phyloP scores from a whole-genome alignment of 53 echinoderm and acorn worm species.

The Hippasteria phrygiana region DNA sequence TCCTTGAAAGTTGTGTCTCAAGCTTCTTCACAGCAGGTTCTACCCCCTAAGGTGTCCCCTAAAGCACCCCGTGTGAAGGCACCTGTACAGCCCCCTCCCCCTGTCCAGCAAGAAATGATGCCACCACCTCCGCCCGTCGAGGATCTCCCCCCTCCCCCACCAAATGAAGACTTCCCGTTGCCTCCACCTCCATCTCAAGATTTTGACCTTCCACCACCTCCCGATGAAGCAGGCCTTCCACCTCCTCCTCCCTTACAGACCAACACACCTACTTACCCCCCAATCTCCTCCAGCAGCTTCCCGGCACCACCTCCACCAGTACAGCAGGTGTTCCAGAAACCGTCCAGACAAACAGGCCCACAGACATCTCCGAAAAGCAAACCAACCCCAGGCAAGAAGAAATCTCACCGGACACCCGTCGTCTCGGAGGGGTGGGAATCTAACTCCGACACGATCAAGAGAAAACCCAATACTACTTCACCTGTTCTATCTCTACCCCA shows the following conservation, averaged over 20 bases:
- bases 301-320: constrained; percentile 66
- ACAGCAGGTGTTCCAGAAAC: constrained; percentile 31
- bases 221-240: constrained; percentile 32
- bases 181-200: constrained; percentile 64
- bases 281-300: constrained; percentile 15
- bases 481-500: constrained; percentile 36
- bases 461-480: constrained; percentile 70
- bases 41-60: constrained; percentile 53
- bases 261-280: constrained; percentile 15
- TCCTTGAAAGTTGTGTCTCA: background rate
- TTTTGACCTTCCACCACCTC: constrained; percentile 65
- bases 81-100: background rate
- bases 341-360: constrained; percentile 38
- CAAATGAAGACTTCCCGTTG: constrained; percentile 45
- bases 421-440: constrained; percentile 87
- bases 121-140: constrained; percentile 59
- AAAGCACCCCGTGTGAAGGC: constrained; percentile 18
- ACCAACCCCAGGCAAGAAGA: constrained; percentile 62
- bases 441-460: constrained; percentile 82
- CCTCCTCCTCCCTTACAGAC: constrained; percentile 61
- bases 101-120: constrained; percentile 27
- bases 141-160: constrained; percentile 55
- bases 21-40: constrained; percentile 1
- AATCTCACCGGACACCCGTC: constrained; percentile 72
- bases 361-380: constrained; percentile 54